Conservation (phyloP, 2,888 invertebrate genomes). For the Carterocephalus palaemon region DNA sequence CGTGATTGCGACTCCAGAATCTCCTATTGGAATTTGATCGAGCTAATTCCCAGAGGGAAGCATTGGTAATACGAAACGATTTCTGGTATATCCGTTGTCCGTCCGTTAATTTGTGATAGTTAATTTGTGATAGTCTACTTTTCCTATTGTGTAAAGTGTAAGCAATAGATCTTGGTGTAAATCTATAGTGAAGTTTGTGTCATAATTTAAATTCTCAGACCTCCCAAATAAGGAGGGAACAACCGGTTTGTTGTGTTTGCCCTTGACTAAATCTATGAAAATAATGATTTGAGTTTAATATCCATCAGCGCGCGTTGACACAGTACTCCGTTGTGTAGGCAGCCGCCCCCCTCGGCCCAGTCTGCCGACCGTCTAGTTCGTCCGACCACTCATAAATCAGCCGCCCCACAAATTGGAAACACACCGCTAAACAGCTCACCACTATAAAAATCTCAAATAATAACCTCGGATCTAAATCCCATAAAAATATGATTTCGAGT, state of each 20-base stretch:
- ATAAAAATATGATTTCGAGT: conserved; percentile 75
- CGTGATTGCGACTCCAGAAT: conserved; percentile 69
- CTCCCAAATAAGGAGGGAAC: conserved; percentile 15
- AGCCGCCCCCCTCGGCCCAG: conserved; percentile 32
- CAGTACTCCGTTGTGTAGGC: conserved; percentile 30
- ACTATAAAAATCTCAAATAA: conserved; percentile 65
- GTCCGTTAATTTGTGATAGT: conserved; percentile 38
- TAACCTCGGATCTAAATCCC: conserved; percentile 73
- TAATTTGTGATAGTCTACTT: not conserved
- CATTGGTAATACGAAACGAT: conserved; percentile 56
- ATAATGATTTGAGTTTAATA: conserved; percentile 36
- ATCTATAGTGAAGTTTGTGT: no score
- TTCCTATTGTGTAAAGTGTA: not conserved
- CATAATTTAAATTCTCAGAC: not conserved
- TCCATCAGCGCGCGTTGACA: conserved; percentile 40
- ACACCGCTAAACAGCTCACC: conserved; percentile 58
- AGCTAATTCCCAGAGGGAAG: conserved; percentile 46
- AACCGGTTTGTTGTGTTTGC: conserved; percentile 1
- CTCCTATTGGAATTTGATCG: conserved; percentile 62
- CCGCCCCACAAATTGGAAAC: conserved; percentile 66
- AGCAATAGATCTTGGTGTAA: no score
- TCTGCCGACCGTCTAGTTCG: conserved; percentile 64
- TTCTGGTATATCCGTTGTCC: conserved; percentile 57
- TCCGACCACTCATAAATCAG: conserved; percentile 61
- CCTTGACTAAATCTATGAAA: conserved; percentile 27